These are phyloP conservation scores for Puma concolor DNA, from an alignment of 2,113 vertebrate genomes.

Conservation along the genomic window DNA sequence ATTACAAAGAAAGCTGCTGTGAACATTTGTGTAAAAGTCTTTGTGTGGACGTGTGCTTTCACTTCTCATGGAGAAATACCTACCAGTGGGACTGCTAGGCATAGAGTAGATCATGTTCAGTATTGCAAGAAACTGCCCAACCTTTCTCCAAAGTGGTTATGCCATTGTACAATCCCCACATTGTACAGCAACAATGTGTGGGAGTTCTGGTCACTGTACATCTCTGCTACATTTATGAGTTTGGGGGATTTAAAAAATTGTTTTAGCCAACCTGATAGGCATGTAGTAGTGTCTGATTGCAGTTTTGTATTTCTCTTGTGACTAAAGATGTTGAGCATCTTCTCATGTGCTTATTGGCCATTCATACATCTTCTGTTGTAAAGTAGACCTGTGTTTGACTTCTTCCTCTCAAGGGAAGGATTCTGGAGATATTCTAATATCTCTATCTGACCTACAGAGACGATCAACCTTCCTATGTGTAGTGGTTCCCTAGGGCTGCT, in stretches of 20 bases:
- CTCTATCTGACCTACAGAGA: neutral
- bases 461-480: neutral
- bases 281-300: accelerated
- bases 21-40: too few species aligned
- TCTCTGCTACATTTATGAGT: neutral
- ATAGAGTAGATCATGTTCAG: neutral
- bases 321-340: neutral
- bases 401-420: neutral
- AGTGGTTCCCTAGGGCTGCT: neutral
- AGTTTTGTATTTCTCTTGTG: neutral
- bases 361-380: neutral
- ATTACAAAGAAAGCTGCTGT: neutral
- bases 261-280: neutral
- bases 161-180: neutral
- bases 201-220: neutral
- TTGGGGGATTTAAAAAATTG: neutral
- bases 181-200: accelerated
- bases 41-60: too few species aligned
- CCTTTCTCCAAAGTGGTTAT: neutral
- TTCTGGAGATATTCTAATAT: neutral
- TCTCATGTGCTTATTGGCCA: neutral
- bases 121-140: neutral
- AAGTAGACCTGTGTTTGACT: neutral
- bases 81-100: accelerated
- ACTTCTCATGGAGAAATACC: neutral